Evolutionary conservation across 2,888 invertebrate species (phyloP).

Genomic region (Epinotia demarniana): DNA sequence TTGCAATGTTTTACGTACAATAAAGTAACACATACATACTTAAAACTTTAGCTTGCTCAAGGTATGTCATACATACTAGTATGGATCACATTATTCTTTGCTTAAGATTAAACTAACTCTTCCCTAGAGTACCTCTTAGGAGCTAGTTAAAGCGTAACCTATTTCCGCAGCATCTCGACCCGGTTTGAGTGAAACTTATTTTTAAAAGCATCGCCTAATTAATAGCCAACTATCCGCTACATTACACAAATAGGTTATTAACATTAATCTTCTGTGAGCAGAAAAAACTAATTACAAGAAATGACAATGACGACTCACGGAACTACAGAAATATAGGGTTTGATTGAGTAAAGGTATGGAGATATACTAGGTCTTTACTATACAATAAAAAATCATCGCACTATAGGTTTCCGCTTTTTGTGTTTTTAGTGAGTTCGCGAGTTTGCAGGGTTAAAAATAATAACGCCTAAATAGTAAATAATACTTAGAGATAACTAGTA

Average conservation of each 20-base stretch:
- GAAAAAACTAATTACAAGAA: slow-evolving; percentile 75
- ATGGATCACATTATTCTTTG: too few species aligned
- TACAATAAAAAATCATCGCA: too few species aligned
- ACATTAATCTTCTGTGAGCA: slow-evolving; percentile 69
- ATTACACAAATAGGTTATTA: slow-evolving; percentile 77
- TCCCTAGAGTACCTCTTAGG: neutral
- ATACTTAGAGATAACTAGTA: too few species aligned
- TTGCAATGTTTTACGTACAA: too few species aligned
- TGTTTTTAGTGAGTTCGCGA: too few species aligned
- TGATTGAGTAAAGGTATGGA: slow-evolving; percentile 55
- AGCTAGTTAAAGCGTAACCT: slow-evolving; percentile 16
- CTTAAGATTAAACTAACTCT: neutral
- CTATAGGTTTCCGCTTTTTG: too few species aligned
- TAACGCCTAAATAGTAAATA: too few species aligned
- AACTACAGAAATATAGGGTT: slow-evolving; percentile 59
- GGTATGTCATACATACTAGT: too few species aligned
- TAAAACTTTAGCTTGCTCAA: too few species aligned
- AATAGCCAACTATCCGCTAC: slow-evolving; percentile 48
- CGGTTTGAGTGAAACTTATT: neutral
- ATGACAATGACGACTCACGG: slow-evolving; percentile 70
- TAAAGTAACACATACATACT: too few species aligned
- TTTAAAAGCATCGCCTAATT: slow-evolving; percentile 30
- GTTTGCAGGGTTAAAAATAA: too few species aligned
- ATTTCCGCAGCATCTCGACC: slow-evolving; percentile 14
- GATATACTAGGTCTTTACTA: too few species aligned